phyloP scores from a whole-genome alignment of 2,113 vertebrate genomes.

The Nettapus auritus region DNA sequence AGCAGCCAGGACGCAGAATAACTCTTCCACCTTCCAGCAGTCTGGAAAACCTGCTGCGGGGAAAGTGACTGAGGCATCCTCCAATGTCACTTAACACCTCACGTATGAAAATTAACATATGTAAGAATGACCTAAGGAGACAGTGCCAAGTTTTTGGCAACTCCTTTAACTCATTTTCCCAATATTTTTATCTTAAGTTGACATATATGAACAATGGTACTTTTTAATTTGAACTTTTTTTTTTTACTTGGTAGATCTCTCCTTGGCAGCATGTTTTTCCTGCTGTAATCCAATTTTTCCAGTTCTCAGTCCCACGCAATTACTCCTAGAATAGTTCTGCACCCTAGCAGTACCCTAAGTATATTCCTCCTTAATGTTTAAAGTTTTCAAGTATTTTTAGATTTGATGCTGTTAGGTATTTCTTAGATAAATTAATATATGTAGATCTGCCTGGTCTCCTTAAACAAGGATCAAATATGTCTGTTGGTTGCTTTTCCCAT shows the following conservation, averaged over 20 bases:
- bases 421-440: background rate
- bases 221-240: background rate
- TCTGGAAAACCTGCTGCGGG: background rate
- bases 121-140: background rate
- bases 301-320: background rate
- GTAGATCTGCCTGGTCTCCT: fast-evolving
- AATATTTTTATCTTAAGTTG: background rate
- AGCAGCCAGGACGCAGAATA: background rate
- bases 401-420: background rate
- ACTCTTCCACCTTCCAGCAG: background rate
- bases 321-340: background rate
- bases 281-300: background rate
- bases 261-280: background rate
- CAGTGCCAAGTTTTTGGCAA: background rate
- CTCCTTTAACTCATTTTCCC: background rate
- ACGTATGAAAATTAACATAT: background rate
- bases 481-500: background rate
- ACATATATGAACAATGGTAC: background rate
- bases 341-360: background rate
- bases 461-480: background rate
- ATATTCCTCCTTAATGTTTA: background rate
- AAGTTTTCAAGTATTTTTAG: background rate
- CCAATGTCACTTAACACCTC: background rate
- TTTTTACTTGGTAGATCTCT: background rate
- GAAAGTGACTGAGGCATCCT: background rate